These are phyloP conservation scores for Lycaena phlaeas DNA, from an alignment of 2,888 invertebrate species.

Conservation along the genomic window DNA sequence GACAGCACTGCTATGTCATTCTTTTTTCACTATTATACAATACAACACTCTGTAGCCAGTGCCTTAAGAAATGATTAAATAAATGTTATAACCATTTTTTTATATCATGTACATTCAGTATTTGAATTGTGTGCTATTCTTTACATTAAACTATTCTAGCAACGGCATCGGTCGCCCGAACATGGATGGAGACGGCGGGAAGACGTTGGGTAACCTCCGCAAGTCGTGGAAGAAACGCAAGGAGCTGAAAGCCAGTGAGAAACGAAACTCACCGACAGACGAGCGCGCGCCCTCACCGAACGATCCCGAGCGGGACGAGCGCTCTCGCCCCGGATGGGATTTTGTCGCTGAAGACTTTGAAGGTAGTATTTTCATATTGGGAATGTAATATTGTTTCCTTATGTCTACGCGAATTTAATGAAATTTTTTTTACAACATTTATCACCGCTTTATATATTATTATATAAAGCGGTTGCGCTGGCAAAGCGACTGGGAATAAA, in stretches of 20 bases:
- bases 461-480: too few species aligned
- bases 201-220: constrained; percentile 52
- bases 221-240: constrained; percentile 70
- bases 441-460: too few species aligned
- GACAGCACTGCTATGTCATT: too few species aligned
- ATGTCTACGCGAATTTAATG: too few species aligned
- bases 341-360: constrained; percentile 88
- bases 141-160: constrained; percentile 25
- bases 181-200: constrained; percentile 48
- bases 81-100: too few species aligned
- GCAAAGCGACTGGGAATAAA: too few species aligned
- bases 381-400: too few species aligned
- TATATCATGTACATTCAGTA: background rate
- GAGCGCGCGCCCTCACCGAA: constrained; percentile 46
- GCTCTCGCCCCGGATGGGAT: constrained; percentile 73
- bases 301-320: constrained; percentile 40
- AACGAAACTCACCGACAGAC: constrained; percentile 52
- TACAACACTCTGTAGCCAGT: too few species aligned
- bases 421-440: too few species aligned
- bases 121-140: too few species aligned
- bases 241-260: constrained; percentile 55
- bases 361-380: constrained; percentile 33
- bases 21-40: too few species aligned
- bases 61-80: too few species aligned
- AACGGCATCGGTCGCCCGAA: constrained; percentile 53